phyloP scores from a whole-genome alignment of 1,140 invertebrate species.

The Temnothorax longispinosus region DNA sequence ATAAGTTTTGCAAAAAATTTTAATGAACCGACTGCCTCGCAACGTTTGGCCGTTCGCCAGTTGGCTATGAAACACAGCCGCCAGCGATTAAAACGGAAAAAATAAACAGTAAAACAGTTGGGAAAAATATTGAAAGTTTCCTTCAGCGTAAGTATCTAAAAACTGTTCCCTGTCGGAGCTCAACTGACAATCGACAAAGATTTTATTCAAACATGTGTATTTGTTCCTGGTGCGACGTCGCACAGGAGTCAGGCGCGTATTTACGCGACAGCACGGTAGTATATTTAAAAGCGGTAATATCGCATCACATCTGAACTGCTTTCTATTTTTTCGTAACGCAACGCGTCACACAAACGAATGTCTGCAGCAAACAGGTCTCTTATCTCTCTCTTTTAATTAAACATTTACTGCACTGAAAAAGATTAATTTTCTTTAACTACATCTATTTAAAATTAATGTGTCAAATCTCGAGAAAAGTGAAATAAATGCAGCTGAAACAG shows the following conservation, averaged over 20 bases:
- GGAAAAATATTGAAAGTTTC: neutral
- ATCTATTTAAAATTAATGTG: neutral
- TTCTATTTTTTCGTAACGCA: neutral
- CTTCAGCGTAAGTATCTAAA: neutral
- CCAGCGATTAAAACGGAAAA: constrained; percentile 1
- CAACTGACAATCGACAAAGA: neutral
- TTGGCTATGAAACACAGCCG: neutral
- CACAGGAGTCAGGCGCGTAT: neutral
- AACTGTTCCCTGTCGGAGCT: neutral
- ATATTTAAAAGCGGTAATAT: constrained; percentile 24
- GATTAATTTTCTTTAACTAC: neutral
- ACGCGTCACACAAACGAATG: neutral
- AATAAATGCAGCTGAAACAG: neutral
- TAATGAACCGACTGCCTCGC: neutral
- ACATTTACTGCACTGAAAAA: neutral
- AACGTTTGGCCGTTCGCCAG: constrained; percentile 15
- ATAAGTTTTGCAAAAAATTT: constrained; percentile 33
- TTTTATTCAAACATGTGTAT: constrained; percentile 7
- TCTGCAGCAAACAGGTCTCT: neutral
- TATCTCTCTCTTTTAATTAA: constrained; percentile 13
- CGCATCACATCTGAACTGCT: neutral
- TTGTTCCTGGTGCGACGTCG: neutral
- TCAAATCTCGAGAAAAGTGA: neutral
- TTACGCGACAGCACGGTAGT: neutral
- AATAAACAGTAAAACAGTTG: neutral